Base-by-base conservation (phyloP, 2,888 invertebrate species). In the Drosophila merina region DNA sequence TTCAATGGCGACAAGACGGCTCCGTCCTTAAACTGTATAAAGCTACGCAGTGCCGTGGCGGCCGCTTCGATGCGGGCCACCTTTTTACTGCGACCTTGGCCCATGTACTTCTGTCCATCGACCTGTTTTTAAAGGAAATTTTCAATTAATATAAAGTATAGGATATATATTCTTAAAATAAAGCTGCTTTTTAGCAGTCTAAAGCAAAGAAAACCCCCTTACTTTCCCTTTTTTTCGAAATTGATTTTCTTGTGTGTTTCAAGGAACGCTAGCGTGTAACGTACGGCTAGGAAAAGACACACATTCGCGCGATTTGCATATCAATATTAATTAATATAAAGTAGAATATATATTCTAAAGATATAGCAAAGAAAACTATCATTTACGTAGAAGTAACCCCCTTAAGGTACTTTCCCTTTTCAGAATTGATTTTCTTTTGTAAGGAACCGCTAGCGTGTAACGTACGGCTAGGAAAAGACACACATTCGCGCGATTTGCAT, bases 11-110 rank as follows among this genome's bases (percentile, higher is more conserved):
- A 85, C 40, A 92, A 70, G 28, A 89, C 87, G 38, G 91, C 89
- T 45, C 91, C 89, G 83, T 92, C 92, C 78, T 93, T 93, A 76
- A 93, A 93, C 85, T 94, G 93, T 72, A 94, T 93, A 86, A 94
- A 93, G 45, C 93, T 93, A 68, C 93, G 92, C 54, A 94, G 79
- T 6, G 93, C 93, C 42, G 92, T 92, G 63, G 93, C 93, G 7
- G 94, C 94, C 2, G 94, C 93, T 77, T 93, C 93, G 75, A 92
- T 92, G 72, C 93, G 92, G 5, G 94, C 94, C 38, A 92, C 90
- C 84, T 93, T 93, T 89, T 94, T 94, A 70, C 93, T 93, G 48
- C 93, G 92, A 26, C 94, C 94, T 64, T 91, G 90, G 30, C 94
- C 94, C 75, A 92, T 89, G 90, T 92, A 94, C 90, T 92, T 92